Evolutionary conservation across 2,113 vertebrate genomes (phyloP), one percentile per base, ranked within the genome.

Genomic region (Gymnobelideus leadbeateri): DNA sequence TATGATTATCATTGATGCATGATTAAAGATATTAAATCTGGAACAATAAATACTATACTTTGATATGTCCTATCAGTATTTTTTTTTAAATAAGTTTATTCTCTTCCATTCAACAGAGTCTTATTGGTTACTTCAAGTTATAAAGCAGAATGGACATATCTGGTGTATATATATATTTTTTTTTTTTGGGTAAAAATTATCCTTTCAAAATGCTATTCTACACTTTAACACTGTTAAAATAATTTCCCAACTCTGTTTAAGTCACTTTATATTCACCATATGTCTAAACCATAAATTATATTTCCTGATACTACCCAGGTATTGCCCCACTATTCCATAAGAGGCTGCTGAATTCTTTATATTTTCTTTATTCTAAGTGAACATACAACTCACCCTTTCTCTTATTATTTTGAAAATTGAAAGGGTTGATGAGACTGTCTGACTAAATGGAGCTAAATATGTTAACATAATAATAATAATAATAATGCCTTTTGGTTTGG

Each of bases 341-440:
- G 51, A 43, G n/a, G 61, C 16, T 6, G 14, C 0, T 54, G 77
- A 43, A 93, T 28, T 54, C 43, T 49, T 43, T 92, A 96, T 95
- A 97, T 98, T 96, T 97, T 23, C 51, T 95, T 95, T 91, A 93
- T 96, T 94, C 90, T 93, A 96, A 97, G 97, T 37, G 93, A 96
- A 53, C 54, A 94, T 90, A 93, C 93, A 98, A 98, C 92, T 89
- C 28, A 93, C 25, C 31, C 19, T 96, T 96, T 95, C 47, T 96
- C 91, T 50, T 95, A 28, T 52, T 96, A 91, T 1, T 46, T 95
- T 97, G 52, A 96, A 94, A 95, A 95, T 90, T 97, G 7, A 57
- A 37, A 52, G 47, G 47, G 89, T 95, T 96, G 91, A 95, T 96
- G 37, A 49, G 47, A 90, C 23, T 96, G 26, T 14, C 90, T 55